A percentile compares a stretch with the other conserved stretches of the same genome.
Conservation (phyloP, 2,113 vertebrate genomes). For the Laticauda laticaudata region DNA sequence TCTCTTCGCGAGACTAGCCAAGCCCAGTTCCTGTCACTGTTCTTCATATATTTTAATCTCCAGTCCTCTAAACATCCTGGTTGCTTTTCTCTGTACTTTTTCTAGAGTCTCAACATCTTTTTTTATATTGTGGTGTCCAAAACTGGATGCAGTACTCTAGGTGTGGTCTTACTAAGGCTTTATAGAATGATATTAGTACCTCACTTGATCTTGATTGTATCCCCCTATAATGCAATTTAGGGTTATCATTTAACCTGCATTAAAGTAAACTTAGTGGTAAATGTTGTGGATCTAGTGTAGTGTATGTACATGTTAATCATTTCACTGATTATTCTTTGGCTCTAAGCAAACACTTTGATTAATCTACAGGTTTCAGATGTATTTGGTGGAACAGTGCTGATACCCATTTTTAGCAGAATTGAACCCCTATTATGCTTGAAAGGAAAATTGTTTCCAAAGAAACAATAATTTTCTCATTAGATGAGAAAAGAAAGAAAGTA, state of each 20-base stretch:
- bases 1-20: too few relatives aligned
- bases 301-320: background rate
- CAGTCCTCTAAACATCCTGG: too few relatives aligned
- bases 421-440: background rate
- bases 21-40: too few relatives aligned
- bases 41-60: too few relatives aligned
- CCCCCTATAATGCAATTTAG: too few relatives aligned
- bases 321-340: background rate
- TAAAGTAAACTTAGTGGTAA: background rate
- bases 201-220: too few relatives aligned
- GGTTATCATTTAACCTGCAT: background rate
- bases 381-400: background rate
- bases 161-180: too few relatives aligned
- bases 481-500: background rate
- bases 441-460: background rate
- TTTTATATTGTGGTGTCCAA: too few relatives aligned
- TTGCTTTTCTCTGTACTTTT: too few relatives aligned
- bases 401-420: background rate
- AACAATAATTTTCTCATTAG: background rate
- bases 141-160: too few relatives aligned
- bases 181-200: too few relatives aligned
- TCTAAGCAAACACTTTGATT: background rate
- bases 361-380: background rate
- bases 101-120: too few relatives aligned
- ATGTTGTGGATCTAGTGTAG: background rate